phyloP scores from a whole-genome alignment of 2,888 invertebrate genomes.

The Linnaemya tessellans region DNA sequence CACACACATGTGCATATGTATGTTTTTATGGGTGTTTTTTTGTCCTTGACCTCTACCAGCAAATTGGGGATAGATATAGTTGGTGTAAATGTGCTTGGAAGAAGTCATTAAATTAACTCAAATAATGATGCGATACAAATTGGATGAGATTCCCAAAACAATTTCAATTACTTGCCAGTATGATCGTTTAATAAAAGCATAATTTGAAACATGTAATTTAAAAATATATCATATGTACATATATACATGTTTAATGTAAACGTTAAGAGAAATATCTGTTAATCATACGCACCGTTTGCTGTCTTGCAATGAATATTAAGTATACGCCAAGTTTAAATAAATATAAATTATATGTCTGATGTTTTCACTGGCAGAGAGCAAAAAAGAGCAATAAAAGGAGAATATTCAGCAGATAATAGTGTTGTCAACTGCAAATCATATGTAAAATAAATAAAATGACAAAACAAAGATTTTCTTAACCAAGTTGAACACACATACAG shows the following conservation, averaged over 20 bases:
- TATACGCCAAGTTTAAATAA: constrained; percentile 49
- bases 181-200: too few relatives aligned
- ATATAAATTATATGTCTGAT: constrained; percentile 46
- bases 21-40: neutral
- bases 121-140: neutral
- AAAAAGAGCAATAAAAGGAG: neutral
- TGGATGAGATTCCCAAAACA: neutral
- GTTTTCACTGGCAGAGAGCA: neutral
- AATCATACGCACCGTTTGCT: neutral
- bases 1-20: neutral
- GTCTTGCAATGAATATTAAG: constrained; percentile 38
- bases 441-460: too few relatives aligned
- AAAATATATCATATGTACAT: too few relatives aligned
- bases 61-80: constrained; percentile 13
- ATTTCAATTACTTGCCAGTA: too few relatives aligned
- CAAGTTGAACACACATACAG: too few relatives aligned
- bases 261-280: neutral
- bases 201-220: too few relatives aligned
- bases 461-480: too few relatives aligned
- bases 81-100: neutral
- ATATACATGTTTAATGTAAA: too few relatives aligned
- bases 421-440: neutral
- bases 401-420: neutral
- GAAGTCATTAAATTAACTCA: neutral
- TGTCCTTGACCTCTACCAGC: constrained; percentile 66